A percentile compares a stretch with the other conserved stretches of the same genome.
These are phyloP conservation scores for Drosophila lutescens DNA, from an alignment of 2,888 invertebrate genomes.

Conservation along the genomic window DNA sequence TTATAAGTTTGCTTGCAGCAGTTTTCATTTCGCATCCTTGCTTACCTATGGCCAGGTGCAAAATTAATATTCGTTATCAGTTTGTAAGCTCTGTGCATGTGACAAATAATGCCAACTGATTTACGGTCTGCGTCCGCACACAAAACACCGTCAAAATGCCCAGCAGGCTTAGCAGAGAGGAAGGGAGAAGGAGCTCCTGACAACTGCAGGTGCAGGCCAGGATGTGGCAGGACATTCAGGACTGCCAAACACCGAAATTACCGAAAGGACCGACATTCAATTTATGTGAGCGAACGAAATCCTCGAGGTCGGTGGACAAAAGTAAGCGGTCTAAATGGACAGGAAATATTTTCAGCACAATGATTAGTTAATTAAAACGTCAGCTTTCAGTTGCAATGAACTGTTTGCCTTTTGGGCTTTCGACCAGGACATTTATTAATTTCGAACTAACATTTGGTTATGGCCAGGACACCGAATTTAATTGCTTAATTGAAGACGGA, in stretches of 20 bases:
- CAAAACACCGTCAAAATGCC: slow-evolving; percentile 44
- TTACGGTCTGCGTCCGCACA: slow-evolving; percentile 50
- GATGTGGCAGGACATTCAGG: slow-evolving; percentile 18
- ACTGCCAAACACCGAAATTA: slow-evolving; percentile 61
- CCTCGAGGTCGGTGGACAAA: slow-evolving; percentile 7
- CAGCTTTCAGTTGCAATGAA: slow-evolving; percentile 63
- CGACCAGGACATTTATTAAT: slow-evolving; percentile 65
- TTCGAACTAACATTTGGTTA: slow-evolving; percentile 49
- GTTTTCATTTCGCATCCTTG: slow-evolving; percentile 54
- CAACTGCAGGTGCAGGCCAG: slow-evolving; percentile 52
- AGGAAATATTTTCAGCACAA: slow-evolving; percentile 41
- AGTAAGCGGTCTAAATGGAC: slow-evolving; percentile 25
- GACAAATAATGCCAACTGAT: slow-evolving; percentile 76
- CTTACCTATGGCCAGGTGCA: slow-evolving; percentile 67
- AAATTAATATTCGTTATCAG: slow-evolving; percentile 73
- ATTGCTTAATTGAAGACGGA: slow-evolving; percentile 69
- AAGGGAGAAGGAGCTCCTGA: slow-evolving; percentile 22
- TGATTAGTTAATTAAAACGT: slow-evolving; percentile 78
- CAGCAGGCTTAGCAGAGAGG: slow-evolving; percentile 42
- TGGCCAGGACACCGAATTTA: slow-evolving; percentile 55
- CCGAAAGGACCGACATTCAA: slow-evolving; percentile 65
- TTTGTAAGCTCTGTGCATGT: slow-evolving; percentile 54
- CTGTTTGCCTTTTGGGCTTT: slow-evolving; percentile 25
- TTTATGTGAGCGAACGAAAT: slow-evolving; percentile 54
- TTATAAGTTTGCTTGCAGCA: slow-evolving; percentile 50